Base-by-base conservation (phyloP, 2,888 invertebrate genomes). In the Meghimatium bilineatum region DNA sequence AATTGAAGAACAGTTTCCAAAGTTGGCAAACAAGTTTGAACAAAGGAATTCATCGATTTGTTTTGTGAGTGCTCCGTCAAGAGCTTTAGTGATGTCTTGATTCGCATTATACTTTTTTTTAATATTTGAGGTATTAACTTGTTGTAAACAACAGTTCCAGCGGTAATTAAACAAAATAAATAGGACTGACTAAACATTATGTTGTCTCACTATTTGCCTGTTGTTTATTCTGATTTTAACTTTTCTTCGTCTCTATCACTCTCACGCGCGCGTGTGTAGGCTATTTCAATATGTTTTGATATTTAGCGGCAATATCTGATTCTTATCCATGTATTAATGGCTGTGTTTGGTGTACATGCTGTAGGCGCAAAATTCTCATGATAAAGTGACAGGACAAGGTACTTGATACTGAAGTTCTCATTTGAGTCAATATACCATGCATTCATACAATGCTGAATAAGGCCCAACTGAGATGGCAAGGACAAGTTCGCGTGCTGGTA, bases 41-140 rank as follows among this genome's bases (percentile, higher is more conserved):
- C 71, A 71, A 71, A 38, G 36, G 29, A 71, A 26, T 71, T 26
- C 36, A 71, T 71, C 38, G 71, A 71, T 71, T 26, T 36, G 38
- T 36, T 8, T 2, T 71, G n/a, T 20, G 71, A 71, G 23, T 38
- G 23, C 26, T 38, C 10, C 26, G 26, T 71, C 6, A 38, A 38
- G 38, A 38, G 71, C 26, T 38, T 38, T 36, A 12, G 6, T 2
- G 23, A 23, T 71, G 71, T 71, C 38, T n/a, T 36, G 36, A 20
- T 10, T 26, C 12, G 71, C 8, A 8, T 38, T 36, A 71, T 38
- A n/a, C 34, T 71, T 71, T 71, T 36, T 23, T 71, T 20, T 23
- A 71, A 17, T 26, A 38, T 23, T 36, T 34, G 36, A 12, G 26
- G n/a, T 44, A 44, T 44, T 44, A 44, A 44, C 44, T 38, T 23